Conservation (phyloP, 2,888 invertebrate species). For the Escarpia spicata region DNA sequence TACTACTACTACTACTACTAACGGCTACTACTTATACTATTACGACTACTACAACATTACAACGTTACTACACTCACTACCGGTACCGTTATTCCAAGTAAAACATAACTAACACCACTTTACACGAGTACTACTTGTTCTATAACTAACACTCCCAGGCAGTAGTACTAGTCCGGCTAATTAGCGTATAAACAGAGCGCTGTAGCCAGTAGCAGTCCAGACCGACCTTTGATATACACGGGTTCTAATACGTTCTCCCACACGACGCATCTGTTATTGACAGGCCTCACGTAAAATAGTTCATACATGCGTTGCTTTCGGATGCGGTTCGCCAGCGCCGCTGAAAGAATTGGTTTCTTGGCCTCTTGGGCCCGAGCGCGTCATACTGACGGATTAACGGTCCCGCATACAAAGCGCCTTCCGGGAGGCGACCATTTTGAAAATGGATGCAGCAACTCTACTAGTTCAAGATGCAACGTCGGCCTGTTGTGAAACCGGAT, state of each 20-base stretch:
- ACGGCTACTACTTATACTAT: too few species aligned
- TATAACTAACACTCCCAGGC: not conserved
- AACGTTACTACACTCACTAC: too few species aligned
- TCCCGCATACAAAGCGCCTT: not conserved
- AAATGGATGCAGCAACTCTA: not conserved
- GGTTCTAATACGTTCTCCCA: not conserved
- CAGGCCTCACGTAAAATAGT: not conserved
- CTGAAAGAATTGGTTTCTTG: not conserved
- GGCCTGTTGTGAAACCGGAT: not conserved
- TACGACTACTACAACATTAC: too few species aligned
- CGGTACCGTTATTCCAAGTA: too few species aligned
- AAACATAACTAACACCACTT: not conserved
- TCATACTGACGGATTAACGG: not conserved
- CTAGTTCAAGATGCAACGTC: not conserved
- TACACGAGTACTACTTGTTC: not conserved
- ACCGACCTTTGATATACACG: not conserved
- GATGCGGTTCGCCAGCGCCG: not conserved
- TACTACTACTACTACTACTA: not conserved
- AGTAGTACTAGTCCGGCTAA: not conserved
- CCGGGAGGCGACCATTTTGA: not conserved
- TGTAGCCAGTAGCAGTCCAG: not conserved
- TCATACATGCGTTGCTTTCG: not conserved
- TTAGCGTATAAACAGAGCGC: not conserved
- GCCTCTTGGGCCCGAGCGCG: not conserved
- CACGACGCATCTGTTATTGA: not conserved